These are phyloP conservation scores for Gobius niger DNA, from an alignment of 2,113 vertebrate genomes.

Conservation along the genomic window DNA sequence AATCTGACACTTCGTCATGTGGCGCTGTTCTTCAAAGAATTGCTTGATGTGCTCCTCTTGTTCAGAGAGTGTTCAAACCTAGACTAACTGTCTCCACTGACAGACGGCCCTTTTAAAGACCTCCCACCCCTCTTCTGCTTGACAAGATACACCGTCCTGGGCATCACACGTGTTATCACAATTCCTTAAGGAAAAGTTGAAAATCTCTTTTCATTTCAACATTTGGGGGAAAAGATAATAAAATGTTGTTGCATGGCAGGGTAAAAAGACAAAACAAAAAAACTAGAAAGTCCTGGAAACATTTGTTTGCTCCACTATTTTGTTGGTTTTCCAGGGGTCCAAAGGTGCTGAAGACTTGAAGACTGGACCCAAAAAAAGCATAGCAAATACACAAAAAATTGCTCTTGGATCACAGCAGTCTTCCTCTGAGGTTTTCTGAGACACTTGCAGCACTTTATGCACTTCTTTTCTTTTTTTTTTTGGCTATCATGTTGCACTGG, in stretches of 20 bases:
- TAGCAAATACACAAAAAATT: constrained; percentile 18
- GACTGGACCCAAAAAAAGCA: constrained; percentile 5
- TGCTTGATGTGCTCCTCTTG: constrained; percentile 53
- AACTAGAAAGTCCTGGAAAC: not conserved
- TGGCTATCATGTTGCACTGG: constrained; percentile 11
- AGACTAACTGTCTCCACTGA: constrained; percentile 58
- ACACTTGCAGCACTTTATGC: constrained; percentile 12
- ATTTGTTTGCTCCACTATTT: constrained; percentile 34
- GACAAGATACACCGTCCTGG: constrained; percentile 28
- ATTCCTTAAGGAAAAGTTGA: not conserved
- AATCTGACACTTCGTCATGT: constrained; percentile 60
- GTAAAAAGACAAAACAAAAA: not conserved
- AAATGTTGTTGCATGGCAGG: not conserved
- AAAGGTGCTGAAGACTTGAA: not conserved
- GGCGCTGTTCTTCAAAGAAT: constrained; percentile 45
- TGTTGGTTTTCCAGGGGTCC: constrained; percentile 6
- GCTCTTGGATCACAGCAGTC: not conserved
- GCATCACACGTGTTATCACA: constrained; percentile 10
- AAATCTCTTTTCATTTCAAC: not conserved
- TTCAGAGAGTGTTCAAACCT: constrained; percentile 54
- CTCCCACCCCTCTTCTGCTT: constrained; percentile 61
- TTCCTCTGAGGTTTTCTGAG: not conserved
- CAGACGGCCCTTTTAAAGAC: constrained; percentile 62
- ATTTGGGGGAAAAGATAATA: no score
- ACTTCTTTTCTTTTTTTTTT: not conserved